These are phyloP conservation scores for Hoplostethus atlanticus DNA, from an alignment of 2,797 vertebrate genomes.

Conservation along the genomic window DNA sequence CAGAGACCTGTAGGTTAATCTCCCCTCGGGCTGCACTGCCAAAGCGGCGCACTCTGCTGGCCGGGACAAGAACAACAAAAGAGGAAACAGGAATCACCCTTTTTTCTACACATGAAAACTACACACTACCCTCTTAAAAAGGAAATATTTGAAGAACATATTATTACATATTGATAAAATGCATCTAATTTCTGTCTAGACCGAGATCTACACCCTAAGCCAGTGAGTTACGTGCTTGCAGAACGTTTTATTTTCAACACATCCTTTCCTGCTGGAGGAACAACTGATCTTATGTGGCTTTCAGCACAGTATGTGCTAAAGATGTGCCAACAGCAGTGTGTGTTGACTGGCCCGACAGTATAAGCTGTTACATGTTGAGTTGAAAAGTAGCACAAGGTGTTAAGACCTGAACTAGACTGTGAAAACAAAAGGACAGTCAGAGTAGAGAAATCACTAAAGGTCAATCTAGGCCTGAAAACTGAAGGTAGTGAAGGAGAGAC, in stretches of 20 bases:
- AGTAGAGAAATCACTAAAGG: not conserved
- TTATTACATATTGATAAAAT: not conserved
- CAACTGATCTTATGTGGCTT: not conserved
- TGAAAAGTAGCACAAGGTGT: not conserved
- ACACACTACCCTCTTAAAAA: not conserved
- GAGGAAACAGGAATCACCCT: not conserved
- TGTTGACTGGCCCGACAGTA: not conserved
- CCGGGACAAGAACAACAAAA: conserved; percentile 69
- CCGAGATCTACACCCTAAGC: not conserved
- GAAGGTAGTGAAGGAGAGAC: not conserved
- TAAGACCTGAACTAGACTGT: not conserved
- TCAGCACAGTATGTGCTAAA: not conserved
- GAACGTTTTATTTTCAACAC: not conserved
- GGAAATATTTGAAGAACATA: not conserved
- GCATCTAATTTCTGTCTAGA: not conserved
- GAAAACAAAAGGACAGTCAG: not conserved
- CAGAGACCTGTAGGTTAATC: conserved; percentile 84
- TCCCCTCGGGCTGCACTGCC: conserved; percentile 78
- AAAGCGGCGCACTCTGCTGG: conserved; percentile 82
- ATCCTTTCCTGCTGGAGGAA: not conserved
- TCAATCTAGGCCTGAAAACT: not conserved
- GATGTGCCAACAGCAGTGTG: not conserved
- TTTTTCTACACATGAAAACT: conserved; percentile 10
- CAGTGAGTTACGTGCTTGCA: not conserved
- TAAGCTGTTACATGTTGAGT: not conserved